Evolutionary conservation across 2,113 vertebrate genomes (phyloP).

Genomic region (Gobio gobio): DNA sequence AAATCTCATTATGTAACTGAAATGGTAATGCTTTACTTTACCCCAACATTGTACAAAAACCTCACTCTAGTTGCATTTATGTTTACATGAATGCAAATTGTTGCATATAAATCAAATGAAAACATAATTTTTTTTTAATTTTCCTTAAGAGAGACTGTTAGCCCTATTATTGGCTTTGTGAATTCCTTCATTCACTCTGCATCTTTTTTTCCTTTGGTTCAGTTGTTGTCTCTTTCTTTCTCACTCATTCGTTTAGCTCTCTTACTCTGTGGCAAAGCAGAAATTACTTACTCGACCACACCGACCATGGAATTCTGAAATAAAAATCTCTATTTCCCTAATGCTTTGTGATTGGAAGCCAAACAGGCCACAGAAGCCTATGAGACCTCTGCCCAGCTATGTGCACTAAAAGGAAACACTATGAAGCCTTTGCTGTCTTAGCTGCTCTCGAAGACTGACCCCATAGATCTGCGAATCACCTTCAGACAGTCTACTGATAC

Average conservation of each 20-base stretch:
- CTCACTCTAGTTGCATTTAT: neutral
- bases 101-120: neutral
- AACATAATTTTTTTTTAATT: too few species aligned
- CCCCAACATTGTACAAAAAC: neutral
- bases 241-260: conserved; percentile 31
- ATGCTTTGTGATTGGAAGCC: conserved; percentile 63
- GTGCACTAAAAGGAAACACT: conserved; percentile 53
- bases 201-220: conserved; percentile 11
- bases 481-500: neutral
- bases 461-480: neutral
- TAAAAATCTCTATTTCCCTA: conserved; percentile 63
- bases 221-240: neutral
- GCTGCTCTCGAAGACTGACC: conserved; percentile 14
- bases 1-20: too few species aligned
- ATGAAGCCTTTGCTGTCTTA: conserved; percentile 36
- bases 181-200: conserved; percentile 26
- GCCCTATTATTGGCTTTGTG: neutral
- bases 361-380: conserved; percentile 59
- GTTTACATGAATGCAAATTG: neutral
- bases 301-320: conserved; percentile 68
- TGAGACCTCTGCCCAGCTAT: conserved; percentile 53
- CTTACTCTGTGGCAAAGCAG: conserved; percentile 39
- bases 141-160: neutral
- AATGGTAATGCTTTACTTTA: too few species aligned
- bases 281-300: conserved; percentile 66